A percentile compares a stretch with the other conserved stretches of the same genome.
Evolutionary conservation across 2,797 vertebrate species (phyloP).

Genomic region (Cetoscarus ocellatus): DNA sequence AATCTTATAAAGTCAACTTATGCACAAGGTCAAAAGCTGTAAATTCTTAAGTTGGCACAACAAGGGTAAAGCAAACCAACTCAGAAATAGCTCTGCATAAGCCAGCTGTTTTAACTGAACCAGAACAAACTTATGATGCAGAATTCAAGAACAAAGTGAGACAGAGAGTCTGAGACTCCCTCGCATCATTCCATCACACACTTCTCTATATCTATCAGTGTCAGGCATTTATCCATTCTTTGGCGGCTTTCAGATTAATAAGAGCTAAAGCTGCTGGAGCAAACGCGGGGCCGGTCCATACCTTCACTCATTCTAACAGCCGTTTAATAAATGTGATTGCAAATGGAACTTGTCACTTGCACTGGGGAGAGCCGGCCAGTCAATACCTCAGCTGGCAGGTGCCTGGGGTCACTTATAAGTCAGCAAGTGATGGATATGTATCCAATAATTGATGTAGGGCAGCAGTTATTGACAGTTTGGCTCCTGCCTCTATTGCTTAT

Average conservation of each 20-base stretch:
- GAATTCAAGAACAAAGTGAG: constrained; percentile 14
- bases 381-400: constrained; percentile 88
- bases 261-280: constrained; percentile 63
- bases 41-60: not conserved
- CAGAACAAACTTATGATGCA: constrained; percentile 10
- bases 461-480: constrained; percentile 88
- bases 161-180: constrained; percentile 24
- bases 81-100: not conserved
- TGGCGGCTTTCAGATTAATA: constrained; percentile 77
- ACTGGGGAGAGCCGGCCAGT: constrained; percentile 81
- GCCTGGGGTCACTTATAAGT: constrained; percentile 88
- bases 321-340: constrained; percentile 89
- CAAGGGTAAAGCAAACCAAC: not conserved
- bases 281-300: constrained; percentile 59
- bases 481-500: constrained; percentile 88
- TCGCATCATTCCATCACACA: constrained; percentile 37
- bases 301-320: constrained; percentile 87
- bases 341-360: constrained; percentile 89
- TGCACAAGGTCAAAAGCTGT: constrained; percentile 3
- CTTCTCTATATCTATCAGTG: constrained; percentile 41
- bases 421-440: constrained; percentile 88
- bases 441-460: constrained; percentile 89
- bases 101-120: not conserved
- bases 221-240: constrained; percentile 69
- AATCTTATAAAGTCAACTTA: constrained; percentile 23